phyloP scores from a whole-genome alignment of 2,113 vertebrate species.

The Chauna torquata region DNA sequence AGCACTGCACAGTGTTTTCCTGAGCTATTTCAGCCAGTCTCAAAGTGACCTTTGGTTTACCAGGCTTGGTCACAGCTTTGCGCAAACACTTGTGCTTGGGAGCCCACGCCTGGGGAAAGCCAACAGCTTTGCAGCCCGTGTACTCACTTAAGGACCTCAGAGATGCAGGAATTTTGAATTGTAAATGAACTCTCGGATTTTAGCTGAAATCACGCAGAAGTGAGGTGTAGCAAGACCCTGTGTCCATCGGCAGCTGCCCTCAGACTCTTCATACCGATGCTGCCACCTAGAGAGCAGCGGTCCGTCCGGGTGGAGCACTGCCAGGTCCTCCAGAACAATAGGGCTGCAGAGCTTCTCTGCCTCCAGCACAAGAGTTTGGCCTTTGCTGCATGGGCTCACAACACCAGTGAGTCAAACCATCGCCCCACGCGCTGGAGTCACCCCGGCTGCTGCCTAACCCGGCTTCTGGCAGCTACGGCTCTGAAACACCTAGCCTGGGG shows the following conservation, averaged over 20 bases:
- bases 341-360: neutral
- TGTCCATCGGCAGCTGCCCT: accelerated
- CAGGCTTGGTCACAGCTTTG: neutral
- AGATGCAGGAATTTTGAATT: neutral
- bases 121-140: neutral
- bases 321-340: neutral
- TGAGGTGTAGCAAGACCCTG: neutral
- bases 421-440: accelerated
- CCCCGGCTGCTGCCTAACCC: accelerated
- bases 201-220: neutral
- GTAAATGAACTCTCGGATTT: neutral
- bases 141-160: neutral
- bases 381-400: neutral
- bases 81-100: neutral
- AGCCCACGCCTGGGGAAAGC: neutral
- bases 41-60: neutral
- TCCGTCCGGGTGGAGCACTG: accelerated
- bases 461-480: neutral
- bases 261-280: neutral
- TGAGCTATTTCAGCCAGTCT: neutral
- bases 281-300: neutral
- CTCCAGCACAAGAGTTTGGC: neutral
- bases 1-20: neutral
- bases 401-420: neutral
- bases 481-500: neutral